A percentile compares a stretch with the other conserved stretches of the same genome.
phyloP scores from a whole-genome alignment of 2,888 invertebrate species.

The Polietes domitor region DNA sequence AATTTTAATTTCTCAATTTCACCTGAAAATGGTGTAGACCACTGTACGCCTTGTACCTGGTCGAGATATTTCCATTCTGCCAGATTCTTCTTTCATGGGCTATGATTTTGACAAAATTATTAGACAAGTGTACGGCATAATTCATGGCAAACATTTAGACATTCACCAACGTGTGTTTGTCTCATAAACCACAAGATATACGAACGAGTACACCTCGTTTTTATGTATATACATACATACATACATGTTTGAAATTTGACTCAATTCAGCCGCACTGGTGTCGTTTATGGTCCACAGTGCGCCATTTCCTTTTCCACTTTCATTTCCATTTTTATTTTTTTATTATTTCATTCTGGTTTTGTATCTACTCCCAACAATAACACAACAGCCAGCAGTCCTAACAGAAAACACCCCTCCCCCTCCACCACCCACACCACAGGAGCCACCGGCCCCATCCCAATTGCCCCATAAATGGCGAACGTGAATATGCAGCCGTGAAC shows the following conservation, averaged over 20 bases:
- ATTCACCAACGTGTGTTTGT: not conserved
- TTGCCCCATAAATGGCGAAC: not conserved
- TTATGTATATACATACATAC: no score
- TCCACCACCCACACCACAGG: not conserved
- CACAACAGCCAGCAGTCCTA: not conserved
- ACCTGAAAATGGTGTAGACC: no score
- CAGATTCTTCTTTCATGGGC: not conserved
- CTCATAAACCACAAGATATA: no score
- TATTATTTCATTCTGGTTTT: constrained; percentile 63
- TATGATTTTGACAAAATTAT: not conserved
- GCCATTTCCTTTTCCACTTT: constrained; percentile 48
- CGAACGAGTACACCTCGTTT: no score
- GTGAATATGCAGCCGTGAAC: constrained; percentile 25
- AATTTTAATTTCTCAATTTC: no score
- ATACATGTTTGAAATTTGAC: no score
- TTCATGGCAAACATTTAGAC: not conserved
- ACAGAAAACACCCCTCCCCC: no score
- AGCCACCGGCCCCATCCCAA: not conserved
- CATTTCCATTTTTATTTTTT: constrained; percentile 58
- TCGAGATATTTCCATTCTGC: not conserved
- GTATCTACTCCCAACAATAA: constrained; percentile 39
- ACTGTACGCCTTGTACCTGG: no score
- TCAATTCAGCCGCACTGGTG: not conserved
- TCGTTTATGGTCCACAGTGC: constrained; percentile 62
- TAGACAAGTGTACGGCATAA: not conserved